Conservation (phyloP, 2,113 vertebrate species). For the Rhegmatorhina hoffmannsi region DNA sequence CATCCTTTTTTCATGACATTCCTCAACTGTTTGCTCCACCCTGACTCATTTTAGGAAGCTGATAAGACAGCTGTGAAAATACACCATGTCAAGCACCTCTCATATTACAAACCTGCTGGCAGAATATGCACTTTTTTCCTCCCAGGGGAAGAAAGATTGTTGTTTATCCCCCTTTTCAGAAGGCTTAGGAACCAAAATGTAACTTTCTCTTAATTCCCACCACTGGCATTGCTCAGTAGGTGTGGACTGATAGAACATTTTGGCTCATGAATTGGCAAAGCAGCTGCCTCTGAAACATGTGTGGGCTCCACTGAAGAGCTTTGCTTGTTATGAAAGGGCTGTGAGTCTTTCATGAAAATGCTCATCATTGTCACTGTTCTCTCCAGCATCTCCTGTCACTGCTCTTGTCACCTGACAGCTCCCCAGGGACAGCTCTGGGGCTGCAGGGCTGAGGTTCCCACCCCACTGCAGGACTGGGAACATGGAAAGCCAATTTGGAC, state of each 20-base stretch:
- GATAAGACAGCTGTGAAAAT: slow-evolving; percentile 79
- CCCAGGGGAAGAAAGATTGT: not conserved
- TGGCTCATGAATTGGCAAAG: not conserved
- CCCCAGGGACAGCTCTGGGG: not conserved
- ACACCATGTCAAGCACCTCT: slow-evolving; percentile 22
- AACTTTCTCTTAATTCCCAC: not conserved
- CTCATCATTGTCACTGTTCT: not conserved
- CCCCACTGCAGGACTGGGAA: not conserved
- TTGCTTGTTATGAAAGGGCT: not conserved
- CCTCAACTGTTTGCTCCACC: slow-evolving; percentile 59
- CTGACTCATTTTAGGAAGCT: slow-evolving; percentile 67
- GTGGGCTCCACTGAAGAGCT: not conserved
- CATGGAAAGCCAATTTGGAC: not conserved
- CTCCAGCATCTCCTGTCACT: not conserved
- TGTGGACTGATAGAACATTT: not conserved
- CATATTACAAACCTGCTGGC: slow-evolving; percentile 45
- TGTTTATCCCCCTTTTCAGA: slow-evolving; percentile 52
- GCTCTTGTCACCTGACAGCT: not conserved
- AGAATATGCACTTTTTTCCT: not conserved
- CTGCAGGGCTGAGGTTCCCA: not conserved
- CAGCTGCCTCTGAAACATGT: not conserved
- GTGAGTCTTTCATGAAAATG: not conserved
- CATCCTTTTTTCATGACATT: slow-evolving; percentile 36
- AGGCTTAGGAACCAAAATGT: not conserved
- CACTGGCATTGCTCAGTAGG: not conserved